These are phyloP conservation scores for Dugesia japonica DNA, from an alignment of 2,888 invertebrate genomes.

Conservation along the genomic window DNA sequence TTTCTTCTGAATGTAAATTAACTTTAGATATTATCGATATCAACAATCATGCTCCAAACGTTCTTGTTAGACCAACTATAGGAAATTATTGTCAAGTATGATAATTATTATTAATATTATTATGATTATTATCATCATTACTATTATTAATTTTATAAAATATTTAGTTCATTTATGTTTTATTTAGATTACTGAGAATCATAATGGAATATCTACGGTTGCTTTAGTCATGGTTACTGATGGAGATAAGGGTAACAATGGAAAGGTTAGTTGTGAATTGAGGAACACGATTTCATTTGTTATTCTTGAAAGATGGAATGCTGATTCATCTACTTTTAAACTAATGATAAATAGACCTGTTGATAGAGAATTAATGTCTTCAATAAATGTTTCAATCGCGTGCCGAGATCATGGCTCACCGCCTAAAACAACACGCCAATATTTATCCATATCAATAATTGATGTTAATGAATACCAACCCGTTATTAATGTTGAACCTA, in stretches of 20 bases:
- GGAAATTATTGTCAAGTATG: background rate
- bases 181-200: background rate
- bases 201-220: background rate
- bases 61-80: background rate
- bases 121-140: too few species aligned
- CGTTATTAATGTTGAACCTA: background rate
- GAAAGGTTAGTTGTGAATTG: constrained; percentile 4
- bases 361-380: background rate
- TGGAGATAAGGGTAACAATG: background rate
- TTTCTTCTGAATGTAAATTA: background rate
- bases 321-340: background rate
- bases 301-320: background rate
- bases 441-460: background rate
- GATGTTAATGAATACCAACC: background rate
- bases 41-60: background rate
- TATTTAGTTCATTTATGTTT: too few species aligned
- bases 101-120: too few species aligned
- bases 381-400: background rate
- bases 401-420: background rate
- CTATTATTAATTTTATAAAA: too few species aligned
- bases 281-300: background rate
- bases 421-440: background rate
- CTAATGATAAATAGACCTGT: background rate
- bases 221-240: background rate
- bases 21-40: background rate